Evolutionary conservation across 2,888 invertebrate genomes (phyloP).

Genomic region (Melinaea marsaeus): DNA sequence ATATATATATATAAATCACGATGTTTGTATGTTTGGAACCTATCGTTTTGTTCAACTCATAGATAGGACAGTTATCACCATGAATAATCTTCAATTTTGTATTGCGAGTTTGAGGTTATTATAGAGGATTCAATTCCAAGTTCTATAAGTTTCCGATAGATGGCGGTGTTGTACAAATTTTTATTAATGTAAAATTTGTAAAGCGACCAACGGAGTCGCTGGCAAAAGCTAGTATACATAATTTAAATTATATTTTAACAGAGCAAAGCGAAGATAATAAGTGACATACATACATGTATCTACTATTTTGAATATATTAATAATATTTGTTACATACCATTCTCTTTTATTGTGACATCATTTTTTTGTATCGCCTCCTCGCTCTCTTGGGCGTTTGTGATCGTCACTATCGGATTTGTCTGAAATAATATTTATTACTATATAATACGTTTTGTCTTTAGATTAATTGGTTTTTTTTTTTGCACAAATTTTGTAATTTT

Average conservation of each 20-base stretch:
- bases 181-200: no score
- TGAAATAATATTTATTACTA: slow-evolving; percentile 34
- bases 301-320: neutral
- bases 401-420: slow-evolving; percentile 71
- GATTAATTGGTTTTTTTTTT: neutral
- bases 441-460: neutral
- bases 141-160: no score
- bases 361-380: slow-evolving; percentile 62
- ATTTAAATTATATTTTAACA: no score
- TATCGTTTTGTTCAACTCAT: neutral
- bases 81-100: neutral
- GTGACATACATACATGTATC: no score
- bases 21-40: neutral
- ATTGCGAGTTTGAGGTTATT: no score
- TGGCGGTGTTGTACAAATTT: no score
- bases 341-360: neutral
- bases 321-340: neutral
- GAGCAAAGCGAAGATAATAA: no score
- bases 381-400: slow-evolving; percentile 68
- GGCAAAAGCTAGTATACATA: no score
- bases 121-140: no score
- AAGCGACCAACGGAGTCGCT: no score
- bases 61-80: neutral
- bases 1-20: neutral
- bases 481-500: neutral